Evolutionary conservation across 2,113 vertebrate species (phyloP), one percentile per base, ranked within the genome.

Genomic region (Melierax canorus): DNA sequence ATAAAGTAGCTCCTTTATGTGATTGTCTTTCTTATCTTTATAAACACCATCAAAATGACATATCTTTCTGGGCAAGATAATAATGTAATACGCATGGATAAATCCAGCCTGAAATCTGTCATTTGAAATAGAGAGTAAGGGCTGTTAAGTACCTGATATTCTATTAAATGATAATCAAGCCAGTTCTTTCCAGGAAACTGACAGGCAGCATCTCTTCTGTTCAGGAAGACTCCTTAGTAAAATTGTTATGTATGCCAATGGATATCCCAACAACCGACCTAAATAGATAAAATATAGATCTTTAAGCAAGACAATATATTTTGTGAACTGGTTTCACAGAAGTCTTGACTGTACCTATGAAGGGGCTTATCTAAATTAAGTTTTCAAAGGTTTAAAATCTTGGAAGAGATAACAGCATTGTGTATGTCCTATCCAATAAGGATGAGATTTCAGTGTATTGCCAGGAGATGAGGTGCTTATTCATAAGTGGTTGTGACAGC

Each of bases 21-120:
- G 24, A 55, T 93, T 92, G 34, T 95, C 51, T 95, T 74, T 89
- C 78, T 95, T 19, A 75, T 96, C 85, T 96, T 94, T 92, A 64
- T 76, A 93, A 93, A 89, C 34, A 67, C 50, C 76, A 91, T 95
- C 77, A 97, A 95, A 95, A 74, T 97, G 58, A 62, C 20, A 34
- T 75, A 18, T 56, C 21, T 97, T 96, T 80, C 64, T 93, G 59
- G 76, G 46, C 45, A 87, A 91, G 69, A 86, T 78, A 75, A 69
- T 89, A 83, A 64, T 59, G 60, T 78, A 62, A 92, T 92, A 96
- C 26, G 7, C 41, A 5, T 79, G 76, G 86, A 66, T 95, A 92
- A 92, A 75, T 82, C 38, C 72, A 90, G 45, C 38, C 86, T 97
- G 90, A 94, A 93, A 95, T 94, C 62, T 95, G 45, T 96, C 84